These are phyloP conservation scores for Polyergus mexicanus DNA, from an alignment of 1,140 invertebrate species.

Conservation along the genomic window DNA sequence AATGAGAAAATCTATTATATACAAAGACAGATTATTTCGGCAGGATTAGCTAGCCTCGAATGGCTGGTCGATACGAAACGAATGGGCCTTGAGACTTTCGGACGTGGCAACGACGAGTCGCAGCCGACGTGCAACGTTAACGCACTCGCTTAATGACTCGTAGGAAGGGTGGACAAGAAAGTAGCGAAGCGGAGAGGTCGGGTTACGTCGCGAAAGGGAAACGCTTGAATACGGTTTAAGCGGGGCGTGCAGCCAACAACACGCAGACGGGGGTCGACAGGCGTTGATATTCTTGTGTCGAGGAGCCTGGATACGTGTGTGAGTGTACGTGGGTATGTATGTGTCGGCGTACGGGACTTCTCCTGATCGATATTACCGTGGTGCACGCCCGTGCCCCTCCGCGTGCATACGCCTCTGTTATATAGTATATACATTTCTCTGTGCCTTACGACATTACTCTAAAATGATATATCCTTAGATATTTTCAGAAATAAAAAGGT, in stretches of 20 bases:
- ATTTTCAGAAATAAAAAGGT: background rate
- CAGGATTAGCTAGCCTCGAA: constrained; percentile 20
- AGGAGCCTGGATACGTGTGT: constrained; percentile 34
- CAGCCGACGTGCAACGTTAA: constrained; percentile 62
- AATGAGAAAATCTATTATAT: background rate
- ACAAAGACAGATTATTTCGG: background rate
- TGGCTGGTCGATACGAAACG: background rate
- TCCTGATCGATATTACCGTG: constrained; percentile 82
- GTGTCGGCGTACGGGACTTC: constrained; percentile 70
- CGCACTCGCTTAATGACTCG: constrained; percentile 74
- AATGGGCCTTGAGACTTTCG: constrained; percentile 23
- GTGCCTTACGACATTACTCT: constrained; percentile 15
- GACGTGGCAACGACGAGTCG: background rate
- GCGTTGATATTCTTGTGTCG: constrained; percentile 77
- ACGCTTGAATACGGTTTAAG: constrained; percentile 75
- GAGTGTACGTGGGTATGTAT: constrained; percentile 42
- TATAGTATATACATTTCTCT: constrained; percentile 17
- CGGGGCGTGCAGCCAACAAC: constrained; percentile 62
- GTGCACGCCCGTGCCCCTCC: constrained; percentile 47
- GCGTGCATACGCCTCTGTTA: constrained; percentile 13
- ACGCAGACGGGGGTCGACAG: constrained; percentile 69
- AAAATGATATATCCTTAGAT: background rate
- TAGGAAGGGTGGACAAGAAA: constrained; percentile 74
- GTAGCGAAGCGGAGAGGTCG: constrained; percentile 72
- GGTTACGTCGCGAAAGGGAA: constrained; percentile 73